Conservation (phyloP, 64 coral and sea anemone genomes). For the Cladopsammia gracilis region DNA sequence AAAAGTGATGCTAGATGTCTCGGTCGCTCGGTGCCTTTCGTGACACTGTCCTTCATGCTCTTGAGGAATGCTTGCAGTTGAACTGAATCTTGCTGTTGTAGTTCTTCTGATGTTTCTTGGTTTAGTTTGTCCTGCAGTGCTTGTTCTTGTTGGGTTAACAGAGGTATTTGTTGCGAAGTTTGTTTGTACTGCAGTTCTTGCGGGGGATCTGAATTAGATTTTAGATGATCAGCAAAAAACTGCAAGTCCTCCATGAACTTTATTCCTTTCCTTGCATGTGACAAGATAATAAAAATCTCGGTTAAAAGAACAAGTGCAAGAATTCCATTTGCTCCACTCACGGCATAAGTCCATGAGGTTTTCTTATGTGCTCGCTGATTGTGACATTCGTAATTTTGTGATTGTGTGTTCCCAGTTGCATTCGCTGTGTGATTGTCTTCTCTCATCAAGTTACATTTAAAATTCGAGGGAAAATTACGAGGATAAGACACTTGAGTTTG, state of each 20-base stretch:
- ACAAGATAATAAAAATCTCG: neutral
- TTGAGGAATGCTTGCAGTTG: neutral
- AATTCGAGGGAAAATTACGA: neutral
- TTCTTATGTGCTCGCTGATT: neutral
- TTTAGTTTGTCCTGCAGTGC: too few species aligned
- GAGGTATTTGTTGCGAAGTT: too few species aligned
- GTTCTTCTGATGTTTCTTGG: neutral
- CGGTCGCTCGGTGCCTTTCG: neutral
- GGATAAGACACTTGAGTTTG: too few species aligned
- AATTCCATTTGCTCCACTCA: neutral
- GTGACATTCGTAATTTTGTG: neutral
- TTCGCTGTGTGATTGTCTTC: neutral
- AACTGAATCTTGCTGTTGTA: too few species aligned
- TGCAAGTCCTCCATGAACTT: neutral
- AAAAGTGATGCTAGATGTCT: neutral
- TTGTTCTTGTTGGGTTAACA: too few species aligned
- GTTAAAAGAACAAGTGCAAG: neutral
- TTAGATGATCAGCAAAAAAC: neutral
- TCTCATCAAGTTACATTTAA: too few species aligned
- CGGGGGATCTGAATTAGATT: neutral
- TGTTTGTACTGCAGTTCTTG: too few species aligned
- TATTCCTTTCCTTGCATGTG: neutral
- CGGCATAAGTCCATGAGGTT: neutral
- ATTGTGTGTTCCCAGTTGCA: neutral
- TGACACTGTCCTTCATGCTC: neutral